Evolutionary conservation across 2,888 invertebrate species (phyloP).

Genomic region (Listrodromus nycthemerus): DNA sequence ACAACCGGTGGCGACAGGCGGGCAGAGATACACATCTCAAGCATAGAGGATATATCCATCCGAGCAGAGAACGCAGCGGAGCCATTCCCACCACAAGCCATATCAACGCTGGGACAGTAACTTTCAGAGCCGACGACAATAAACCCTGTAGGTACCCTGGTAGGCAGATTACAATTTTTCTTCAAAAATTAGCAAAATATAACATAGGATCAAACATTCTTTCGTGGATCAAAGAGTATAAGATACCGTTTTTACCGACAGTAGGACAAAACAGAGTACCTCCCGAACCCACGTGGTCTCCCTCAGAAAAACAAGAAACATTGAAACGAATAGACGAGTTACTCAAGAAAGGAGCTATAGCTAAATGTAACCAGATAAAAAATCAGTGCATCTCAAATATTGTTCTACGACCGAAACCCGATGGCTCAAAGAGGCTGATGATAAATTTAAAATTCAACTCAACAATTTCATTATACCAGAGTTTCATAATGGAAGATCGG

Average conservation of each 20-base stretch:
- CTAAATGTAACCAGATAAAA: conserved; percentile 36
- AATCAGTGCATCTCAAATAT: conserved; percentile 65
- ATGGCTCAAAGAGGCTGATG: conserved; percentile 65
- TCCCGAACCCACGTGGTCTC: too few species aligned
- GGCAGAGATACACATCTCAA: conserved; percentile 16
- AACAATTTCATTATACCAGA: conserved; percentile 53
- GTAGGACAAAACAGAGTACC: conserved; percentile 18
- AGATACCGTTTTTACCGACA: conserved; percentile 52
- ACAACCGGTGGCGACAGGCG: conserved; percentile 13
- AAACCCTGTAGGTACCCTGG: conserved; percentile 45
- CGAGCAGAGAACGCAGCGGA: background rate
- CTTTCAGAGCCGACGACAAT: conserved; percentile 16
- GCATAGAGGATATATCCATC: background rate
- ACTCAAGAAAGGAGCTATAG: conserved; percentile 58
- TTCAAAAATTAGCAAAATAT: conserved; percentile 39
- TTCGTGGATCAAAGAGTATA: conserved; percentile 61
- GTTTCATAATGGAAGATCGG: conserved; percentile 56
- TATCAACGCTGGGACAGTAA: background rate
- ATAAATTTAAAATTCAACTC: conserved; percentile 63
- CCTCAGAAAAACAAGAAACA: too few species aligned
- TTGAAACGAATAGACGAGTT: conserved; percentile 51
- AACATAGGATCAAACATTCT: conserved; percentile 54
- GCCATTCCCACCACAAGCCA: background rate
- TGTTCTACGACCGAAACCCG: conserved; percentile 62
- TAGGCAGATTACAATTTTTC: conserved; percentile 56